Percentiles rank a stretch among this genome's conserved stretches.
Conservation (phyloP, 1,140 invertebrate genomes). For the Trypoxylus dichotomus region DNA sequence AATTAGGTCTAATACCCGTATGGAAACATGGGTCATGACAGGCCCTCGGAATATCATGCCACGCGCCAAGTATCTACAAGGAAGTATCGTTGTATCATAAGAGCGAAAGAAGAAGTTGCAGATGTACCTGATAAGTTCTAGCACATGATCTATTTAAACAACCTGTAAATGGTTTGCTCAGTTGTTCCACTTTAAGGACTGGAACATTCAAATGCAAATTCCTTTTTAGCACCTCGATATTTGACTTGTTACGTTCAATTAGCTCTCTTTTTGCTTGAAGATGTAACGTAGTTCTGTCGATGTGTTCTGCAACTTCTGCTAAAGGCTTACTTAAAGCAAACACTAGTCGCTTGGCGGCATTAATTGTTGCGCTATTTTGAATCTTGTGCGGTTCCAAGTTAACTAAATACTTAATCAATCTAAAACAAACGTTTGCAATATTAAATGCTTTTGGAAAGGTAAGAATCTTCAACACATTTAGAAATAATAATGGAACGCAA, state of each 20-base stretch:
- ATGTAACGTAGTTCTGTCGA: constrained; percentile 43
- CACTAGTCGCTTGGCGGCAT: constrained; percentile 46
- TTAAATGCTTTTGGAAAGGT: too few species aligned
- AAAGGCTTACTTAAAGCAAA: constrained; percentile 46
- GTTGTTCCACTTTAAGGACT: constrained; percentile 38
- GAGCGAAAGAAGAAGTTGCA: background rate
- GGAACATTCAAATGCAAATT: constrained; percentile 45
- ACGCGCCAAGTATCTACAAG: background rate
- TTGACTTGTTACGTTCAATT: constrained; percentile 35
- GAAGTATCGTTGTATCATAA: background rate
- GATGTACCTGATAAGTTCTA: constrained; percentile 37
- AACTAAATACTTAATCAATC: constrained; percentile 43
- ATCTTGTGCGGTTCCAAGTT: constrained; percentile 44
- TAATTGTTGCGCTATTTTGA: constrained; percentile 43
- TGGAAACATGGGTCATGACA: background rate
- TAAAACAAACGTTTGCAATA: constrained; percentile 39
- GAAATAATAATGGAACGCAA: too few species aligned
- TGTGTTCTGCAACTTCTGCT: constrained; percentile 46
- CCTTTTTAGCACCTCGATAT: constrained; percentile 41
- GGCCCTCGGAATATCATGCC: background rate
- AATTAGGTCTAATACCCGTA: background rate
- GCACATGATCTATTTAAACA: constrained; percentile 38
- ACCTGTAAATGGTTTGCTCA: constrained; percentile 46
- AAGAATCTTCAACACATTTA: too few species aligned
- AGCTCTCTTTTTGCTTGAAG: constrained; percentile 38